phyloP scores from a whole-genome alignment of 2,113 vertebrate genomes.

The Carassius gibelio region DNA sequence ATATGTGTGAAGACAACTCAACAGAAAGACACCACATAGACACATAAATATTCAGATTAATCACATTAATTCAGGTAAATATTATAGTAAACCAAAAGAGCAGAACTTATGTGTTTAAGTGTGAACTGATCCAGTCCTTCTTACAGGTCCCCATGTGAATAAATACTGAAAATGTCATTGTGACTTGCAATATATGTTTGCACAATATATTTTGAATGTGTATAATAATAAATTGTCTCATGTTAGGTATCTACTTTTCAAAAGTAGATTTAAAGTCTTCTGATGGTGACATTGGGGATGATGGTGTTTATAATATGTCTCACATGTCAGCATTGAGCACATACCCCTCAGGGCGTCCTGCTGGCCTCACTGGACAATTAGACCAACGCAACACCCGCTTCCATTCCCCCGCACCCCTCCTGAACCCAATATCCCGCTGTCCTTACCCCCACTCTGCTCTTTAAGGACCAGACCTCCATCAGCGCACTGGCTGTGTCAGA shows the following conservation, averaged over 20 bases:
- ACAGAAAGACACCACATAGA: neutral
- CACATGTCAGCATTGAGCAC: neutral
- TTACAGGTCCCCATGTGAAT: neutral
- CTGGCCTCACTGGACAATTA: slow-evolving; percentile 8
- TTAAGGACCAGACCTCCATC: slow-evolving; percentile 45
- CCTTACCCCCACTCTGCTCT: slow-evolving; percentile 2
- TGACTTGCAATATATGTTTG: neutral
- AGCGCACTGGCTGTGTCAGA: slow-evolving; percentile 45
- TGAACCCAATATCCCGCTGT: neutral
- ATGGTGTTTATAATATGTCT: slow-evolving; percentile 11
- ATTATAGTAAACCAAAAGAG: neutral
- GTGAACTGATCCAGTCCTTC: neutral
- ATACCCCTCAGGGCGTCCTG: neutral
- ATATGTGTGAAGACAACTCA: neutral
- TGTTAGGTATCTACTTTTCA: neutral
- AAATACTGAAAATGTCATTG: neutral
- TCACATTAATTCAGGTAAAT: neutral
- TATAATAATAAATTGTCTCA: neutral
- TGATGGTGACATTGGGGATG: neutral
- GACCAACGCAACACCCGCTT: neutral
- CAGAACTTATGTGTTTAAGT: neutral
- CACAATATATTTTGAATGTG: neutral
- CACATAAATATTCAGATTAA: neutral
- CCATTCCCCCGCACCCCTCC: neutral
- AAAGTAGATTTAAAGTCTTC: neutral